Evolutionary conservation across 2,888 invertebrate species (phyloP).

Genomic region (Hydrotaea cyrtoneurina): DNA sequence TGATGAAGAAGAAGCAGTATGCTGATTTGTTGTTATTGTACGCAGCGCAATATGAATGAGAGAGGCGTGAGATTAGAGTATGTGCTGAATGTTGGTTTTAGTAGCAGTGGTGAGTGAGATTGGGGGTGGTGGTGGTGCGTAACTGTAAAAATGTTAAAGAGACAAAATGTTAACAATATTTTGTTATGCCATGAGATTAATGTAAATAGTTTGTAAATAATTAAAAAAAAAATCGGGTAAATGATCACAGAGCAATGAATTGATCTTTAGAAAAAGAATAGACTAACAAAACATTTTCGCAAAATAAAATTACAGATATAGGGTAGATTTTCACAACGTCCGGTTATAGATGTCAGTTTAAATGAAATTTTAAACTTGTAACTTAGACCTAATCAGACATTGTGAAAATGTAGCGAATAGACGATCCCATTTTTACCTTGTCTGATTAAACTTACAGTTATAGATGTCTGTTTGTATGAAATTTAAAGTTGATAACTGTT

Average conservation of each 20-base stretch:
- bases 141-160: constrained; percentile 23
- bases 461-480: no score
- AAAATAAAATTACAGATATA: no score
- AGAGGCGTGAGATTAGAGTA: background rate
- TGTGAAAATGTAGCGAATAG: no score
- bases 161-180: background rate
- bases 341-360: no score
- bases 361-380: no score
- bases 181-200: constrained; percentile 1
- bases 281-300: background rate
- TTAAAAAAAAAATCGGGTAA: background rate
- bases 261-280: background rate
- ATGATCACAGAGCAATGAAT: background rate
- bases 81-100: background rate
- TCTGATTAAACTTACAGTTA: no score
- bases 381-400: no score
- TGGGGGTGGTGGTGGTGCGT: constrained; percentile 2
- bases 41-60: background rate
- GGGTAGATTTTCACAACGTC: no score
- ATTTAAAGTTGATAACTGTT: no score
- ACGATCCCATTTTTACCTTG: no score
- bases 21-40: constrained; percentile 5
- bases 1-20: background rate
- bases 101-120: background rate
- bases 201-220: background rate